Evolutionary conservation across 1,140 invertebrate species (phyloP), one percentile per base, ranked within the genome.

Genomic region (Pentalonia nigronervosa): DNA sequence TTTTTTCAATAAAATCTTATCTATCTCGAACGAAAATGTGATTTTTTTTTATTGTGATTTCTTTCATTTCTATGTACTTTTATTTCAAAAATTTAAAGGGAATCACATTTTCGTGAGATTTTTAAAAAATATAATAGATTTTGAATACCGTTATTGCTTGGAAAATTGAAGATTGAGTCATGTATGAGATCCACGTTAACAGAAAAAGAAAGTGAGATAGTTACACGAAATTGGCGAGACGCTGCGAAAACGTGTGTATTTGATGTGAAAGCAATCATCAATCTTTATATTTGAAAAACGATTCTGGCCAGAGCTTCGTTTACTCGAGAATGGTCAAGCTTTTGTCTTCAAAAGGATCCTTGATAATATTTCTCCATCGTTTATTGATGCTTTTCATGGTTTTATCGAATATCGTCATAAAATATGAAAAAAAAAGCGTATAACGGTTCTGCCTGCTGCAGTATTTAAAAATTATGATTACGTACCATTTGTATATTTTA

Each of bases 211-310:
- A n/a, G 23, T 4, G 60, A 14, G 60, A 67, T 14, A 41, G n/a
- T n/a, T 4, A 30, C 14, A 1, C 14, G 6, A 76, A 76, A 76
- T 76, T 76, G 14, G n/a, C 7, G 30, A 14, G n/a, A 76, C 30
- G 11, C 14, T 9, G 60, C 14, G n/a, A 76, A 76, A 76, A 76
- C 14, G 60, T n/a, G 30, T 76, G 60, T 76, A n/a, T 76, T 76
- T 76, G 60, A 76, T n/a, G 60, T 76, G 60, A 76, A 76, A 76
- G 60, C 60, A 76, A 76, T 76, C 60, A n/a, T 76, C 60, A 76
- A 76, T 76, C 60, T 76, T n/a, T 76, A n/a, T 76, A 14, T 76
- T 76, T 76, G 25, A 76, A 76, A 76, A 76, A 76, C 60, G 30
- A 76, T 76, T 76, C 60, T 76, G 60, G 60, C 17, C 60, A 76